These are phyloP conservation scores for Menidia menidia DNA, from an alignment of 2,797 vertebrate genomes.

Conservation along the genomic window DNA sequence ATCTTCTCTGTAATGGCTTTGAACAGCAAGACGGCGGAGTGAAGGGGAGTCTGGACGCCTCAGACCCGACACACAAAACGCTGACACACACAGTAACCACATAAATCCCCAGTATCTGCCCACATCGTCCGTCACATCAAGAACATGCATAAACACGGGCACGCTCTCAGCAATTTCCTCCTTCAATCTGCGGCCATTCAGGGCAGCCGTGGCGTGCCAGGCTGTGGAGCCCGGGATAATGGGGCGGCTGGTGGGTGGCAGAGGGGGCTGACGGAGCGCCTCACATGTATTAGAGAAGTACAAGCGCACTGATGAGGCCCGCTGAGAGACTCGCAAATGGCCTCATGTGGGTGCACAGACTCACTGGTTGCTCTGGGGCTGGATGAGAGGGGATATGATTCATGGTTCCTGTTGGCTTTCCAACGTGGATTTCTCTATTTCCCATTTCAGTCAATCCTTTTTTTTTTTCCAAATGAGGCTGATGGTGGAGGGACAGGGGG, in stretches of 20 bases:
- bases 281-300: constrained; percentile 61
- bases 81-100: constrained; percentile 10
- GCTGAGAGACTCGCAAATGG: constrained; percentile 58
- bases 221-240: constrained; percentile 65
- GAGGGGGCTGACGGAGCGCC: constrained; percentile 54
- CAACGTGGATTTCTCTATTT: constrained; percentile 49
- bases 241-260: constrained; percentile 40
- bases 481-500: constrained; percentile 20
- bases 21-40: background rate
- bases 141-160: constrained; percentile 17
- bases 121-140: constrained; percentile 1
- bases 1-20: too few relatives aligned
- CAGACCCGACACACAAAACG: constrained; percentile 1
- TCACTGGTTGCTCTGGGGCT: constrained; percentile 58
- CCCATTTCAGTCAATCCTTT: constrained; percentile 28
- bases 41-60: constrained; percentile 26
- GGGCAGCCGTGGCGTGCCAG: constrained; percentile 49
- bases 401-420: constrained; percentile 64
- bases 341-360: constrained; percentile 54
- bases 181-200: constrained; percentile 73
- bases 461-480: constrained; percentile 22
- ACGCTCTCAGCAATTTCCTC: constrained; percentile 41
- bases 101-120: constrained; percentile 11
- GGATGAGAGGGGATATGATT: constrained; percentile 67
- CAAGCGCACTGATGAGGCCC: constrained; percentile 72